A percentile compares a stretch with the other conserved stretches of the same genome.
Conservation (phyloP, 2,113 vertebrate species). For the Amphiprion ocellaris region DNA sequence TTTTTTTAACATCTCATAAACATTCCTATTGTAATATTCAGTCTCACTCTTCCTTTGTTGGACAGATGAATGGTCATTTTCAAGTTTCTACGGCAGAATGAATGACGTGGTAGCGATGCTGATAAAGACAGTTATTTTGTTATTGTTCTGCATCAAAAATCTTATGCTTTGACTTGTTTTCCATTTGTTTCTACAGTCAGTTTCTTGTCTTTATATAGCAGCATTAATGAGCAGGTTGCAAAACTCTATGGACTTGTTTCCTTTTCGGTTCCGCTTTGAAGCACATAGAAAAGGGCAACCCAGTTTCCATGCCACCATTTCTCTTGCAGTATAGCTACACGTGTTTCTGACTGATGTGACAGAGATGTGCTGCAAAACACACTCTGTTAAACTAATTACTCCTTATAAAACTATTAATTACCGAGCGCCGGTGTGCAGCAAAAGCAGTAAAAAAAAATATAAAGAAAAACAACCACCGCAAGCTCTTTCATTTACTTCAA, state of each 20-base stretch:
- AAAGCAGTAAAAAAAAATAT: background rate
- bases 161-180: no score
- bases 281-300: background rate
- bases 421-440: background rate
- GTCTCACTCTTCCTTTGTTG: no score
- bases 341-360: background rate
- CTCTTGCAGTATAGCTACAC: background rate
- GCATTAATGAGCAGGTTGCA: background rate
- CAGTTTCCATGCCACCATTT: background rate
- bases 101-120: no score
- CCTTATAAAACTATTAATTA: slow-evolving; percentile 6
- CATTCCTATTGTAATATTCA: no score
- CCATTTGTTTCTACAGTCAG: no score
- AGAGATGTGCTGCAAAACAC: background rate
- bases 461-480: background rate
- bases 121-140: no score
- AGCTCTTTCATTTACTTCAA: slow-evolving; percentile 30
- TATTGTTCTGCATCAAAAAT: no score
- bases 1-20: no score
- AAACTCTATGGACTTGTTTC: background rate
- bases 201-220: background rate
- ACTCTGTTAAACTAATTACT: background rate
- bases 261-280: background rate
- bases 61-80: no score
- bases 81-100: no score